These are phyloP conservation scores for Nomada lathburiana DNA, from an alignment of 2,888 invertebrate species.

Conservation along the genomic window DNA sequence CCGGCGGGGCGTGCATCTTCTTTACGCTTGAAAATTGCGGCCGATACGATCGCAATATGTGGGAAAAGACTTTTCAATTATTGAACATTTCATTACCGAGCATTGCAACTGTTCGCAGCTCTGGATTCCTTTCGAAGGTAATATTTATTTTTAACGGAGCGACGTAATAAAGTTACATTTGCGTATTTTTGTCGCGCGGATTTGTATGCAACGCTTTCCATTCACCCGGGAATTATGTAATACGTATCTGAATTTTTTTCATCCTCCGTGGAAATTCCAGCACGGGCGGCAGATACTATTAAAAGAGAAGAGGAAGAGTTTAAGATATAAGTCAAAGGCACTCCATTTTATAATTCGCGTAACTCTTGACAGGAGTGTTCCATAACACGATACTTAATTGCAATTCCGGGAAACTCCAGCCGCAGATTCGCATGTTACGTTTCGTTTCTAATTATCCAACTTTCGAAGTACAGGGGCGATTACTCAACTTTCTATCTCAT, in stretches of 20 bases:
- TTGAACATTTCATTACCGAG: no score
- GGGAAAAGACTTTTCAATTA: no score
- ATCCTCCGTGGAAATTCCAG: no score
- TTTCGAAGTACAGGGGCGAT: not conserved
- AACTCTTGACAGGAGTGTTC: constrained; percentile 5
- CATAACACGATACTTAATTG: constrained; percentile 3
- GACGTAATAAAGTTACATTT: no score
- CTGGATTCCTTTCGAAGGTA: no score
- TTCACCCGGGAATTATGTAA: no score
- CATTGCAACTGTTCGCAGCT: no score
- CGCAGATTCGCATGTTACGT: constrained; percentile 2
- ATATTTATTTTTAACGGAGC: no score
- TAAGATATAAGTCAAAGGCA: not conserved
- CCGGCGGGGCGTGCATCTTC: not conserved
- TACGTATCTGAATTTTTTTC: no score
- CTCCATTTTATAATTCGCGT: not conserved
- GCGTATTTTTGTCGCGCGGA: no score
- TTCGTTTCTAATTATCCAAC: constrained; percentile 14
- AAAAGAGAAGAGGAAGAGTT: not conserved
- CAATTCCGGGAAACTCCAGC: constrained; percentile 3
- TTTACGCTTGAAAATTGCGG: not conserved
- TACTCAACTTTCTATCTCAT: not conserved
- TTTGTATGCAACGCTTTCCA: no score
- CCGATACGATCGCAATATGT: not conserved
- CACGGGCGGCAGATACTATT: not conserved